phyloP scores from a whole-genome alignment of 2,888 invertebrate genomes.

The Caenorhabditis angaria region DNA sequence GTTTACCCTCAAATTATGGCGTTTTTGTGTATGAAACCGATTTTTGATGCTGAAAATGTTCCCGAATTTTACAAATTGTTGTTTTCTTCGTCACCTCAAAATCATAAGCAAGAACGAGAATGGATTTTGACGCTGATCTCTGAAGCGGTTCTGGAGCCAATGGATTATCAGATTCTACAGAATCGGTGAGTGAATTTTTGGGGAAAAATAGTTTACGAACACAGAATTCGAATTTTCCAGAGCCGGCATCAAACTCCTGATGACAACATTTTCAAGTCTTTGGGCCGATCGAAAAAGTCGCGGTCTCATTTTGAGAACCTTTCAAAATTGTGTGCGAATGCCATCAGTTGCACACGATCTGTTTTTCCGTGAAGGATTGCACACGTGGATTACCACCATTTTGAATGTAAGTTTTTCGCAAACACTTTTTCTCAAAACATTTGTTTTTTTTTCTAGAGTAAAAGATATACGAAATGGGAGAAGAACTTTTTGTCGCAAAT shows the following conservation, averaged over 20 bases:
- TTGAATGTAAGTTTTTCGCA: constrained; percentile 34
- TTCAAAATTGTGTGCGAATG: constrained; percentile 30
- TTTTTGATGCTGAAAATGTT: constrained; percentile 81
- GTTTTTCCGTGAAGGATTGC: constrained; percentile 43
- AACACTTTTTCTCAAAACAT: background rate
- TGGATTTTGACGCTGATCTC: constrained; percentile 84
- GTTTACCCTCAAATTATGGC: constrained; percentile 83
- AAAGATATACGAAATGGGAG: constrained; percentile 52
- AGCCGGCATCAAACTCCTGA: constrained; percentile 43
- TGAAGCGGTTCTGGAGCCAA: constrained; percentile 82
- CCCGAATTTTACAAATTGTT: constrained; percentile 88
- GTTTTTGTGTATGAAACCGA: constrained; percentile 83
- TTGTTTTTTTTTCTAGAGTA: constrained; percentile 26
- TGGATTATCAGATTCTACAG: constrained; percentile 81
- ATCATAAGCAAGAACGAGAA: constrained; percentile 78
- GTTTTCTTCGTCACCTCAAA: constrained; percentile 81
- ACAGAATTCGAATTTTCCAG: constrained; percentile 16
- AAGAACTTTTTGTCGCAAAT: constrained; percentile 53
- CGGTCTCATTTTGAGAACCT: constrained; percentile 22
- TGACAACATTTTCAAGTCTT: constrained; percentile 33
- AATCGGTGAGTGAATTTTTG: constrained; percentile 37
- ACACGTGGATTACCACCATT: constrained; percentile 49
- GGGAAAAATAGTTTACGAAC: too few species aligned
- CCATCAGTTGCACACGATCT: constrained; percentile 52
- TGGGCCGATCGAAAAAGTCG: constrained; percentile 30